Conservation (phyloP, 2,113 vertebrate species). For the Petroica traversi region DNA sequence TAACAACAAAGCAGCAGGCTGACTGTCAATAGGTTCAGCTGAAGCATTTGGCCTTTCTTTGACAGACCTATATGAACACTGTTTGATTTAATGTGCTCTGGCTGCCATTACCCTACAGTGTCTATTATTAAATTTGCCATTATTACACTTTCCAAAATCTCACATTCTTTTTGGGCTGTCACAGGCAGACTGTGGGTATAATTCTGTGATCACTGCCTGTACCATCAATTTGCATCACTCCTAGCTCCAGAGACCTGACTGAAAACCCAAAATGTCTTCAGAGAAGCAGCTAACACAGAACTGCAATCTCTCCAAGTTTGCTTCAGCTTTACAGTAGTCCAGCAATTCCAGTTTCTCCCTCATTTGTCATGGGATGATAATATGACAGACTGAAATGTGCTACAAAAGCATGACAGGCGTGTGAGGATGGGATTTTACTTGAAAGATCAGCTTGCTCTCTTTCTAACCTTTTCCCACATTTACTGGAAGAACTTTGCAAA, state of each 20-base stretch:
- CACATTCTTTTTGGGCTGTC: background rate
- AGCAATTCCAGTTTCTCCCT: background rate
- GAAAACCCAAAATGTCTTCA: background rate
- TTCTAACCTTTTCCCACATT: background rate
- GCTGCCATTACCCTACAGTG: background rate
- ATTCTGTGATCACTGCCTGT: background rate
- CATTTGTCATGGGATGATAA: background rate
- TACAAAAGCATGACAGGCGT: background rate
- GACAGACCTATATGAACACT: background rate
- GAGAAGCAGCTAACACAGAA: background rate
- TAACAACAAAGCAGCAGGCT: background rate
- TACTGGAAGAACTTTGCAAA: slow-evolving; percentile 22
- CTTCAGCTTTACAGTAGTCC: background rate
- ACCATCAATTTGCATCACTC: background rate
- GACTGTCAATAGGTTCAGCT: background rate
- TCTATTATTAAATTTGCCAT: background rate
- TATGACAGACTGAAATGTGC: background rate
- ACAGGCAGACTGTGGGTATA: background rate
- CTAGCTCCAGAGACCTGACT: background rate
- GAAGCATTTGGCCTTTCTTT: background rate
- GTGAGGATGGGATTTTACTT: background rate
- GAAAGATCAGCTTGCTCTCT: background rate
- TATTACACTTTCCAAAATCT: background rate
- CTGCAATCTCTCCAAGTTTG: background rate
- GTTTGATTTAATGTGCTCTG: background rate